Base-by-base conservation (phyloP, 2,888 invertebrate genomes). In the Sepiola atlantica region DNA sequence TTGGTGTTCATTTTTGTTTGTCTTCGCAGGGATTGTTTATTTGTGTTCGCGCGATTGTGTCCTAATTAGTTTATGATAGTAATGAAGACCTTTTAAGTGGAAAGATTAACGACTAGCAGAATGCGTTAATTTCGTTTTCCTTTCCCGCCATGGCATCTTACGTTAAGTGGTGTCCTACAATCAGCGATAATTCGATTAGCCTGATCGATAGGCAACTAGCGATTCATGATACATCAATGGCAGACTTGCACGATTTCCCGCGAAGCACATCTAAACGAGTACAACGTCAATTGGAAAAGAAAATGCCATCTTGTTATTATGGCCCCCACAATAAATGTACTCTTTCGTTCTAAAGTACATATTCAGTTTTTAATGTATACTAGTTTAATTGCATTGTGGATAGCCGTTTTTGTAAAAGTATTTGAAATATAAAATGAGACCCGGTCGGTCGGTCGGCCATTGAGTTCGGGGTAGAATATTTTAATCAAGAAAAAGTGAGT, bases 141-240 rank as follows among this genome's bases (percentile, higher is more conserved):
- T n/a, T 77, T 32, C 16, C 77, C 77, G 14, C 77, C 77, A 77
- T 77, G 16, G n/a, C 77, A 77, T n/a, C n/a, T 4, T n/a, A 32
- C n/a, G 77, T 77, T 77, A 77, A 77, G 77, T 77, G 77, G 77
- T 77, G 77, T 77, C 77, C 77, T 77, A 77, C 77, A 77, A 77
- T 77, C 77, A 77, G 77, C 18, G 77, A 3, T 77, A 77, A 77
- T 77, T 77, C 77, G 77, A 77, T 77, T 77, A 77, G 77, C 77
- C 77, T 16, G 77, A 77, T 77, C 77, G 77, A 77, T 77, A 77
- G n/a, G 12, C n/a, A 14, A 32, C 77, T n/a, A 18, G 77, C 32
- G 77, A 77, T 77, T 77, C 77, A 77, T 77, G 77, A 77, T 77
- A 77, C 77, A 77, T 77, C 77, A 77, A 77, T 77, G 14, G n/a